A percentile compares a stretch with the other conserved stretches of the same genome.
Evolutionary conservation across 2,797 vertebrate species (phyloP).

Genomic region (Acanthopagrus latus): DNA sequence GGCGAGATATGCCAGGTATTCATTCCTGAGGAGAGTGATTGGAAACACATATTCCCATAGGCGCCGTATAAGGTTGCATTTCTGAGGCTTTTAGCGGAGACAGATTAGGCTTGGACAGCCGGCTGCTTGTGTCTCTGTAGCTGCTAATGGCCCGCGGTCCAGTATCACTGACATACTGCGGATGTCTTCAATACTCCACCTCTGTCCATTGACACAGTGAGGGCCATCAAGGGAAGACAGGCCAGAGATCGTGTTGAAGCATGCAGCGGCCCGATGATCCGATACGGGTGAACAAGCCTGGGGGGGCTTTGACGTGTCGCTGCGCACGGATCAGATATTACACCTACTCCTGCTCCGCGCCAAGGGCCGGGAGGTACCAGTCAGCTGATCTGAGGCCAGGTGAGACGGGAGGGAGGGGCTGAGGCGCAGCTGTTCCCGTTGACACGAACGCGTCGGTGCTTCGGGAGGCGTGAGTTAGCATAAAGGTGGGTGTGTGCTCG

Average conservation of each 20-base stretch:
- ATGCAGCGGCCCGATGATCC: conserved; percentile 47
- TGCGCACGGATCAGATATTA: conserved; percentile 44
- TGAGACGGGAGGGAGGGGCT: conserved; percentile 65
- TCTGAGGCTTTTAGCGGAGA: conserved; percentile 68
- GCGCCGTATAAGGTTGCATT: conserved; percentile 69
- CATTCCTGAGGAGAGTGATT: conserved; percentile 64
- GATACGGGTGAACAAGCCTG: conserved; percentile 43
- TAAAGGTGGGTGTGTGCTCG: conserved; percentile 56
- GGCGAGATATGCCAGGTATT: conserved; percentile 70
- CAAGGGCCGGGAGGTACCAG: neutral
- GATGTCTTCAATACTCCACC: conserved; percentile 75
- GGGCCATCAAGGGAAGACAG: conserved; percentile 20
- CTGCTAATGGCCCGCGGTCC: conserved; percentile 68
- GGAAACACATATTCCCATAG: conserved; percentile 74
- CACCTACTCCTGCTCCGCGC: neutral
- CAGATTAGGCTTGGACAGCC: conserved; percentile 55
- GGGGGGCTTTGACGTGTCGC: conserved; percentile 13
- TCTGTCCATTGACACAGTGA: conserved; percentile 70
- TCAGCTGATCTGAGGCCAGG: conserved; percentile 65
- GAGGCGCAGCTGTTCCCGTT: conserved; percentile 81
- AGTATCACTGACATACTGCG: conserved; percentile 75
- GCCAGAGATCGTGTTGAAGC: conserved; percentile 42
- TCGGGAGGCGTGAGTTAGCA: conserved; percentile 66
- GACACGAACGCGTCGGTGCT: conserved; percentile 82
- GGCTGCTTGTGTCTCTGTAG: conserved; percentile 49